phyloP scores from a whole-genome alignment of 2,888 invertebrate species.

The Cyaniris semiargus region DNA sequence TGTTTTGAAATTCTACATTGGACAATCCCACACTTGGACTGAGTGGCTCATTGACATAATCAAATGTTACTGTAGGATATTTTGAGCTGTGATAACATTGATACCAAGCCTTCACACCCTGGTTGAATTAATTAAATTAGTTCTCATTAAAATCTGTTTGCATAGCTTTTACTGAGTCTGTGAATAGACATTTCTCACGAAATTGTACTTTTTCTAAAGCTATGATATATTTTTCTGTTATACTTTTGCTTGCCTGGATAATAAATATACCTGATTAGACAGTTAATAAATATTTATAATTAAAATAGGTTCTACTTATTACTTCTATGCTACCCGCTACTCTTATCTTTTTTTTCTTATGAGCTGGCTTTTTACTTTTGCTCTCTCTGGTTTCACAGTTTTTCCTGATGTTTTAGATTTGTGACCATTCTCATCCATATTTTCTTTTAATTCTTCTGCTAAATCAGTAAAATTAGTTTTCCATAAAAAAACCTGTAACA shows the following conservation, averaged over 20 bases:
- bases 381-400: conserved; percentile 42
- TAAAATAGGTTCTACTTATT: conserved; percentile 34
- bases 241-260: conserved; percentile 57
- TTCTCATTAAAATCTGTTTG: conserved; percentile 41
- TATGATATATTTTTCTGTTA: conserved; percentile 58
- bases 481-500: conserved; percentile 75
- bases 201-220: conserved; percentile 65
- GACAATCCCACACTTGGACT: conserved; percentile 34
- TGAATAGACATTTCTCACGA: conserved; percentile 57
- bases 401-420: conserved; percentile 53
- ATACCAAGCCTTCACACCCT: conserved; percentile 71
- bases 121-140: conserved; percentile 36
- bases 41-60: conserved; percentile 57
- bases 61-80: conserved; percentile 65
- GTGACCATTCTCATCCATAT: conserved; percentile 53
- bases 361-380: conserved; percentile 60
- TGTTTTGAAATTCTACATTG: conserved; percentile 34
- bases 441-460: conserved; percentile 61
- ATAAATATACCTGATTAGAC: conserved; percentile 35
- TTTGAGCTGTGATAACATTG: conserved; percentile 69
- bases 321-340: conserved; percentile 36
- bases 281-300: conserved; percentile 24
- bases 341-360: conserved; percentile 53
- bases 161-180: conserved; percentile 49
- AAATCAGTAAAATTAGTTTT: conserved; percentile 75